Evolutionary conservation across 2,113 vertebrate genomes (phyloP).

Genomic region (Silurus asotus): DNA sequence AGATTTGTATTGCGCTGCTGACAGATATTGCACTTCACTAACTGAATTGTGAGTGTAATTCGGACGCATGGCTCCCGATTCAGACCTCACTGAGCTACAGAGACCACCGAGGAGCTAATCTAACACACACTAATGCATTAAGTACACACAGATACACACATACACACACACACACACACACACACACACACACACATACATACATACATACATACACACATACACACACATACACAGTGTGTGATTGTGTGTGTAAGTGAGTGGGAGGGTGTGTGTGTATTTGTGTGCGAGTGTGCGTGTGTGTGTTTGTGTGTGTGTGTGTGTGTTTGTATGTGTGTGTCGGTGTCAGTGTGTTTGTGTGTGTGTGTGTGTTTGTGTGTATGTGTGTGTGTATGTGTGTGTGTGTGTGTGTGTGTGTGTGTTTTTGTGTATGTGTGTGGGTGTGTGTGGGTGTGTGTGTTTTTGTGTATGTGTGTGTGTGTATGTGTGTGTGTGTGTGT

Average conservation of each 20-base stretch:
- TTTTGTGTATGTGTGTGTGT: background rate
- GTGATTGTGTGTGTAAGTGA: no score
- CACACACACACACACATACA: slow-evolving; percentile 19
- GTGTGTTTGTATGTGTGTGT: background rate
- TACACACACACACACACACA: slow-evolving; percentile 23
- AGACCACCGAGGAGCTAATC: slow-evolving; percentile 70
- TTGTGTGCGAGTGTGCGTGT: background rate
- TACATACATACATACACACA: slow-evolving; percentile 7
- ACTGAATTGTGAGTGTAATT: slow-evolving; percentile 90
- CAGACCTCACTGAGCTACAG: slow-evolving; percentile 66
- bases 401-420: background rate
- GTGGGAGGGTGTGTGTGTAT: no score
- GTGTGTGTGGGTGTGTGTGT: background rate
- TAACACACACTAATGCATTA: slow-evolving; percentile 73
- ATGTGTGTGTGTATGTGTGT: background rate
- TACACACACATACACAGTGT: background rate
- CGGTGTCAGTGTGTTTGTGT: background rate
- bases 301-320: background rate
- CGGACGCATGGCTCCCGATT: slow-evolving; percentile 87
- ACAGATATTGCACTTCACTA: slow-evolving; percentile 99
- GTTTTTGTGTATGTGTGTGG: background rate
- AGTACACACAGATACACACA: slow-evolving; percentile 10
- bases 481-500: background rate
- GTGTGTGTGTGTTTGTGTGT: background rate
- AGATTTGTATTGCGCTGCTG: slow-evolving; percentile 97